Evolutionary conservation across 2,888 invertebrate genomes (phyloP), one percentile per base, ranked within the genome.

Genomic region (Ectemnius lituratus): DNA sequence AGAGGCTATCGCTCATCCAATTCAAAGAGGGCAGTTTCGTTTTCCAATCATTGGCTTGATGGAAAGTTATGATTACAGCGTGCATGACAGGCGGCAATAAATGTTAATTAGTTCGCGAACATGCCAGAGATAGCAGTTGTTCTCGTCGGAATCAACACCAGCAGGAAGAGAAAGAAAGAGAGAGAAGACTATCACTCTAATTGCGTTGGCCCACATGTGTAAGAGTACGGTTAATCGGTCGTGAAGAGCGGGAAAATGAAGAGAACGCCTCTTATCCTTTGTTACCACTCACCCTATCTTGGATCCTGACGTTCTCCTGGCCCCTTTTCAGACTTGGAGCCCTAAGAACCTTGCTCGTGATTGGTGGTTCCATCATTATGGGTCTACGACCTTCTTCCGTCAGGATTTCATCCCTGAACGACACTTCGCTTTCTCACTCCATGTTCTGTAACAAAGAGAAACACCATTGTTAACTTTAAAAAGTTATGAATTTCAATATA

Each of bases 301-400:
- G 93, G 73, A 95, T 94, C 70, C 95, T 94, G 83, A 95, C 94
- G 87, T 96, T 96, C 89, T 94, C 94, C 90, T 95, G 95, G 81
- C 96, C 96, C 88, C 96, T 93, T 88, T 96, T 96, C 84, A 96
- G 91, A 47, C 94, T 94, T 28, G 96, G 96, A 85, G 95, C 95
- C 80, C 96, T 93, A 76, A 96, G 93, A 62, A 96, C 94, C 88
- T 95, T 94, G 85, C 92, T 92, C 76, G 92, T 92, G 88, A 92
- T 91, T 62, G 88, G 88, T 91, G 93, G 89, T 78, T 90, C 88
- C 90, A 90, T 90, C 84, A 78, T 88, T 70, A 49, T 67, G 66
- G 45, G 45, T 23, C 56, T 47, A 52, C 62, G 64, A 66, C 75
- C 61, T 64, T 80, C 75, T 75, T 81, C 82, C 83, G 86, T 88